Base-by-base conservation (phyloP, 2,797 vertebrate genomes). In the Myotis findleyi region DNA sequence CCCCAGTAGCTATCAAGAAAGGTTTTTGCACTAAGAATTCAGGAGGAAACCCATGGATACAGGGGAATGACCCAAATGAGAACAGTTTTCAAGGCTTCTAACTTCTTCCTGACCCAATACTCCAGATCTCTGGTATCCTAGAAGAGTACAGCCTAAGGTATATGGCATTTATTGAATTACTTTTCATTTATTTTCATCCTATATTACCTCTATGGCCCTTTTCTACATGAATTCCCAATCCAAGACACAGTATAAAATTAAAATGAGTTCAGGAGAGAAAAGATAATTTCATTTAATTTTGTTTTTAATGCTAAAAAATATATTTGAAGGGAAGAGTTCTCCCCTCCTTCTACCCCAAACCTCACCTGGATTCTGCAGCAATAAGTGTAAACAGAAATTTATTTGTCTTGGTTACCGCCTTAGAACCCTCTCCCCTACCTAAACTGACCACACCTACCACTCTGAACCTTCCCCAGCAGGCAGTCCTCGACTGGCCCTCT, bases 301-400 rank as follows among this genome's bases (percentile, higher is more conserved):
- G 73, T 17, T 49, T 93, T 82, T 89, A 80, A 80, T 84, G 81
- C 85, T 93, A 90, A 87, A 95, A 95, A 73, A 14, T 5, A 55
- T 38, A 75, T 23, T 80, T 72, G 23, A 85, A 16, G 33, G 27
- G 16, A 53, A 77, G 21, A 36, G 7, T 13, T 49, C 5, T 3
- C 49, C 49, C 7, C n/a, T 59, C n/a, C 18, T 87, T 10, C 66
- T n/a, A 16, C 20, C 25, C 80, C 5, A 23, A 89, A 44, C 27
- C 21, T 55, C 2, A 30, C 38, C 25, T 2, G 38, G 62, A 57
- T 30, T 53, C 59, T 27, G 66, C 25, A 59, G 33, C 49, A 16
- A 3, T 7, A 49, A 64, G 7, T 6, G 1, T 23, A 25, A 84
- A 47, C 73, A 59, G 38, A 9, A 44, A 27, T 75, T 0, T 57